These are phyloP conservation scores for Drosophila insularis DNA, from an alignment of 1,140 invertebrate genomes.

Conservation along the genomic window DNA sequence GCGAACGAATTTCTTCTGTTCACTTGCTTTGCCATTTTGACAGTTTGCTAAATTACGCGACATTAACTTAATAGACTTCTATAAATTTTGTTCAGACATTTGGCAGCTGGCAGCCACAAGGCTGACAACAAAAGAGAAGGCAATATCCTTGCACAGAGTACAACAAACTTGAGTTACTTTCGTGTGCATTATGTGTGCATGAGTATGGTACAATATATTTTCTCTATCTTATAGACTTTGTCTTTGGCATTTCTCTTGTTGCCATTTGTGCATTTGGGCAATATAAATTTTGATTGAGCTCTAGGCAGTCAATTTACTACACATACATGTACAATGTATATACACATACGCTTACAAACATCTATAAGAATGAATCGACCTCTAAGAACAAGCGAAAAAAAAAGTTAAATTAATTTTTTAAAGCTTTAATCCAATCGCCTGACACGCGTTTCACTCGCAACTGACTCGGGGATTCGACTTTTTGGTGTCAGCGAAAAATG, in stretches of 20 bases:
- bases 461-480: constrained; percentile 15
- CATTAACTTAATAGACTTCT: constrained; percentile 77
- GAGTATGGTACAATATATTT: constrained; percentile 44
- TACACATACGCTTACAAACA: not conserved
- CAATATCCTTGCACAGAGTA: constrained; percentile 33
- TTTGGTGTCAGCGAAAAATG: constrained; percentile 24
- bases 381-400: constrained; percentile 30
- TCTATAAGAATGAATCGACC: constrained; percentile 22
- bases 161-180: constrained; percentile 37
- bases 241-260: constrained; percentile 20
- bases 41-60: constrained; percentile 79
- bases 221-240: constrained; percentile 39
- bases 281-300: constrained; percentile 49
- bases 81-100: constrained; percentile 71
- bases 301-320: constrained; percentile 44
- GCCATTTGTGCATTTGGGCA: constrained; percentile 13
- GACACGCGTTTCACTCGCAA: constrained; percentile 8
- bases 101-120: constrained; percentile 73
- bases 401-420: constrained; percentile 45
- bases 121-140: constrained; percentile 44
- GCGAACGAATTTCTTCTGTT: constrained; percentile 58
- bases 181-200: constrained; percentile 34
- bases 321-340: not conserved
- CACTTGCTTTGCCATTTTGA: constrained; percentile 71
- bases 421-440: constrained; percentile 39